These are phyloP conservation scores for Glyphotaelius pellucidus DNA, from an alignment of 2,888 invertebrate genomes.

Conservation along the genomic window DNA sequence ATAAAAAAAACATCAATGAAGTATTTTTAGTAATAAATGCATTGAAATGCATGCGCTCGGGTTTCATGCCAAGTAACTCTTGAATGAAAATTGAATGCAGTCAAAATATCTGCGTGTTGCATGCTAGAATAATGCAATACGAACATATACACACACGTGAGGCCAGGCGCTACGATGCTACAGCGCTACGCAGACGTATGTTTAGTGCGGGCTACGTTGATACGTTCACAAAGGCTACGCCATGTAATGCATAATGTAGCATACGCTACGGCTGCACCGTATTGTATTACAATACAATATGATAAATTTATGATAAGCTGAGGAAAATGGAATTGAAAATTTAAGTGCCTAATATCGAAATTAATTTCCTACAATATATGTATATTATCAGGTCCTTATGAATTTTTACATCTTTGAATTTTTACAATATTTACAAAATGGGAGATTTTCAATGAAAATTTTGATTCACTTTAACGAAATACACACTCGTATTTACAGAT, in stretches of 20 bases:
- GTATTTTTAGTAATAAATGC: neutral
- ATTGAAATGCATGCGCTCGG: neutral
- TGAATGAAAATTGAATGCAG: neutral
- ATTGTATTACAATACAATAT: neutral
- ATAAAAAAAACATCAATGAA: neutral
- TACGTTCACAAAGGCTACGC: neutral
- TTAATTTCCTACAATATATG: neutral
- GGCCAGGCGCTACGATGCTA: neutral
- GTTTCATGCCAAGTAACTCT: neutral
- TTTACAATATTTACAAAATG: too few relatives aligned
- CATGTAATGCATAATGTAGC: neutral
- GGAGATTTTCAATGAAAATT: neutral
- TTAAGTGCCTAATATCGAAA: neutral
- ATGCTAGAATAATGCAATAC: neutral
- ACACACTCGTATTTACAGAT: too few relatives aligned
- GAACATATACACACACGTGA: neutral
- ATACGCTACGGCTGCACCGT: neutral
- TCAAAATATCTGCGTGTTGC: neutral
- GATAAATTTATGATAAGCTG: neutral
- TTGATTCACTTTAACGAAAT: neutral
- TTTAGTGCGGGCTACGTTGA: neutral
- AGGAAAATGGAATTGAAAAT: neutral
- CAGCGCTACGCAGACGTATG: neutral
- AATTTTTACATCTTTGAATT: too few relatives aligned
- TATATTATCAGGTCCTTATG: too few relatives aligned